These are phyloP conservation scores for Andricus quercusramuli DNA, from an alignment of 2,888 invertebrate genomes.

Conservation along the genomic window DNA sequence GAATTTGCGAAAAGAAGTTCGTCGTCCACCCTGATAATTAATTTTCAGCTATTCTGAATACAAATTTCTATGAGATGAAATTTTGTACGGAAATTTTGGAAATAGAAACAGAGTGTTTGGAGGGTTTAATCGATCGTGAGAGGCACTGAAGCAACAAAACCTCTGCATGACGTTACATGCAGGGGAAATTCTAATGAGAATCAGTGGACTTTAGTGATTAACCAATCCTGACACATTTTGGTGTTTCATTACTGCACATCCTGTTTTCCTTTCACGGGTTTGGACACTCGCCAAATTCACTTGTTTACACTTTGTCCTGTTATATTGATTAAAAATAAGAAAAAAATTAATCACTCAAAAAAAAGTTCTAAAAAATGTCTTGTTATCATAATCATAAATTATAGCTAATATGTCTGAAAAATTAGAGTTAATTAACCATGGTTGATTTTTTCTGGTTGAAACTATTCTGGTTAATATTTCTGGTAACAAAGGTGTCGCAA, in stretches of 20 bases:
- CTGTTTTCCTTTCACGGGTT: not conserved
- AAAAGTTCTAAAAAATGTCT: too few species aligned
- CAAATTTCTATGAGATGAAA: not conserved
- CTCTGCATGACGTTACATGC: not conserved
- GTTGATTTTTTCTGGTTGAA: too few species aligned
- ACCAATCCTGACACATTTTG: slow-evolving; percentile 2
- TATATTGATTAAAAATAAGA: not conserved
- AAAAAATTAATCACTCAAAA: not conserved
- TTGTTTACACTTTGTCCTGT: not conserved
- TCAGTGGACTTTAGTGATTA: not conserved
- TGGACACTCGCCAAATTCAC: not conserved
- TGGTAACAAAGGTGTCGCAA: too few species aligned
- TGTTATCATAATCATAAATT: too few species aligned
- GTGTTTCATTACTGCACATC: not conserved
- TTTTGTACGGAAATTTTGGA: not conserved
- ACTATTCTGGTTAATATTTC: too few species aligned
- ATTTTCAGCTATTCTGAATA: not conserved
- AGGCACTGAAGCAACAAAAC: not conserved
- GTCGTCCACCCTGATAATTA: too few species aligned
- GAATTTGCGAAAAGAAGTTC: too few species aligned
- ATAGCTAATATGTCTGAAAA: too few species aligned
- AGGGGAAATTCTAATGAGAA: not conserved
- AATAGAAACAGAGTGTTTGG: not conserved
- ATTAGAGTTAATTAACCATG: too few species aligned
- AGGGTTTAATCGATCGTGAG: not conserved